phyloP scores from a whole-genome alignment of 2,797 vertebrate genomes.

The Leptoclinus maculatus region DNA sequence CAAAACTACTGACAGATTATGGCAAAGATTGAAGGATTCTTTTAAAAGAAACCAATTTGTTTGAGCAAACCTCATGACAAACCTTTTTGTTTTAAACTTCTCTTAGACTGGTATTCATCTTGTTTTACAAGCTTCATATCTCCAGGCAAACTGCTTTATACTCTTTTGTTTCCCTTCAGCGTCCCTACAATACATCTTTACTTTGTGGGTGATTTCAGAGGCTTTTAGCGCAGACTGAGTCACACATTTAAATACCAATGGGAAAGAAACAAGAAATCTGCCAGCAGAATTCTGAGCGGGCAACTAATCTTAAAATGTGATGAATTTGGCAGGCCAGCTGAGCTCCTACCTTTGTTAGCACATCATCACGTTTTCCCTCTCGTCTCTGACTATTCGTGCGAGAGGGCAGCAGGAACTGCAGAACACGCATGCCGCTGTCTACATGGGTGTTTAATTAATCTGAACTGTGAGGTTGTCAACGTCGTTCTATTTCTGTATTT shows the following conservation, averaged over 20 bases:
- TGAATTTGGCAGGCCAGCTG: conserved; percentile 62
- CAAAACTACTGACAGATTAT: conserved; percentile 10
- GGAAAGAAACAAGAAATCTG: conserved; percentile 50
- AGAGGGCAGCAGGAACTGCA: conserved; percentile 53
- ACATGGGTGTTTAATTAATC: conserved; percentile 75
- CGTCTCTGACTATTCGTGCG: conserved; percentile 40
- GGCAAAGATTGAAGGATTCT: conserved; percentile 9
- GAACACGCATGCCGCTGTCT: conserved; percentile 32
- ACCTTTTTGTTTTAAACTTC: conserved; percentile 40
- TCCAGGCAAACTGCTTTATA: conserved; percentile 47
- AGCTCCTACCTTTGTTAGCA: conserved; percentile 67
- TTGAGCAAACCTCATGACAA: conserved; percentile 26
- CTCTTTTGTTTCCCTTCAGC: conserved; percentile 55
- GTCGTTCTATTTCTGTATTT: conserved; percentile 47
- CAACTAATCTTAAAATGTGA: conserved; percentile 63
- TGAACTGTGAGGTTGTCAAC: conserved; percentile 53
- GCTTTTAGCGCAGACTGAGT: conserved; percentile 51
- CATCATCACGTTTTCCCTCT: conserved; percentile 38
- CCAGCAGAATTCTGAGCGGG: conserved; percentile 52
- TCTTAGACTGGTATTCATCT: conserved; percentile 23
- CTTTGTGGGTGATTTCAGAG: conserved; percentile 56
- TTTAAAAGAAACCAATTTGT: background rate
- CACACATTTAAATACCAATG: conserved; percentile 59
- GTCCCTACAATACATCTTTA: conserved; percentile 47
- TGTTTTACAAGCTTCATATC: conserved; percentile 45